Evolutionary conservation across 1,140 invertebrate species (phyloP).

Genomic region (Calosoma granatense): DNA sequence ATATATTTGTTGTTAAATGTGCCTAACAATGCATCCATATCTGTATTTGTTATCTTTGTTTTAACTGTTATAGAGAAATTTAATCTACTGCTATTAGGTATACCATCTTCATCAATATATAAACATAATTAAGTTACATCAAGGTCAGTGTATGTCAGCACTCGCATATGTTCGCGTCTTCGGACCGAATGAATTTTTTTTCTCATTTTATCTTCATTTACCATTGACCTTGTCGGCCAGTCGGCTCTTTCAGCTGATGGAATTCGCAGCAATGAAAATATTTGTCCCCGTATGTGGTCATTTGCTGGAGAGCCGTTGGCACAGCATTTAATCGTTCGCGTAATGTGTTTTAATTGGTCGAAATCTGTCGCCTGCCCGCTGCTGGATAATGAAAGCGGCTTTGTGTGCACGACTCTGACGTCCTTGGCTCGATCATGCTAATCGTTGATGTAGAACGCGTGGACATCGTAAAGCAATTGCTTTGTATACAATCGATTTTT

Average conservation of each 20-base stretch:
- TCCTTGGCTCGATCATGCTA: too few relatives aligned
- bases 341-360: neutral
- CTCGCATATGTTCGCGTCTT: neutral
- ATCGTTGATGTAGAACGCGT: too few relatives aligned
- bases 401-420: too few relatives aligned
- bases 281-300: neutral
- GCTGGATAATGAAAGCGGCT: too few relatives aligned
- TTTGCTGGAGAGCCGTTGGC: neutral
- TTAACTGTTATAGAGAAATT: too few relatives aligned
- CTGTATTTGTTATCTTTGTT: too few relatives aligned
- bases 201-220: neutral
- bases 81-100: too few relatives aligned
- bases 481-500: neutral
- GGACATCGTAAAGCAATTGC: neutral
- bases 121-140: neutral
- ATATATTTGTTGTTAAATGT: too few relatives aligned
- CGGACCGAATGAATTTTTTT: neutral
- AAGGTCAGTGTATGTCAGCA: neutral
- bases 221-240: neutral
- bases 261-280: neutral
- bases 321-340: too few relatives aligned
- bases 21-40: too few relatives aligned
- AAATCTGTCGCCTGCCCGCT: neutral
- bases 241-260: neutral
- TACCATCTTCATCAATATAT: too few relatives aligned